Evolutionary conservation across 2,888 invertebrate genomes (phyloP).

Genomic region (Drosophila birchii): DNA sequence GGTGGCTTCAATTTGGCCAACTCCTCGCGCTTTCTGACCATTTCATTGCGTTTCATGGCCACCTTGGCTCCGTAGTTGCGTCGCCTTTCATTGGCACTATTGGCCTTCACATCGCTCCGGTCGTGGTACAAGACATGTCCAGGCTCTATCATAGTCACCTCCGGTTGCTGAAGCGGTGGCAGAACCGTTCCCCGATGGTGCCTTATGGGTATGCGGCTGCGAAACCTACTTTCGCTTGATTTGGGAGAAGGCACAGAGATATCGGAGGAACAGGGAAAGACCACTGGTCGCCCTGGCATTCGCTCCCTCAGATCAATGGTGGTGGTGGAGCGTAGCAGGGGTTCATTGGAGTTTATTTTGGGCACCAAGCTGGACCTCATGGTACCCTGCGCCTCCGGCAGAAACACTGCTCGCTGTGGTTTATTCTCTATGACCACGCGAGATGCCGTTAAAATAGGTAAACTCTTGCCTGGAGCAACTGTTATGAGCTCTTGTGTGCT

Average conservation of each 20-base stretch:
- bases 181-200: too few relatives aligned
- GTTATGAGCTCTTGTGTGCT: slow-evolving; percentile 42
- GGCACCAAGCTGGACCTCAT: slow-evolving; percentile 8
- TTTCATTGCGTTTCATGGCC: slow-evolving; percentile 34
- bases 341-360: neutral
- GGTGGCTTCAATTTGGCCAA: neutral
- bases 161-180: neutral
- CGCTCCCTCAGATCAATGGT: slow-evolving; percentile 10
- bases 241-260: neutral
- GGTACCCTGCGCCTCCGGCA: neutral
- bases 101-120: neutral
- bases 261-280: neutral
- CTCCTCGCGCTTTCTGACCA: slow-evolving; percentile 1
- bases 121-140: neutral
- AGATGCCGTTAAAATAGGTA: neutral
- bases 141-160: neutral
- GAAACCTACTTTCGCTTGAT: neutral
- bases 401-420: slow-evolving; percentile 8
- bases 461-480: neutral
- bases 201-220: slow-evolving; percentile 8
- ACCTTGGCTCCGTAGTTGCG: slow-evolving; percentile 58
- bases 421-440: slow-evolving; percentile 19
- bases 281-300: neutral
- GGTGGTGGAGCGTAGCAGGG: neutral
- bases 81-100: slow-evolving; percentile 39